These are phyloP conservation scores for Barnardius zonarius DNA, from an alignment of 2,113 vertebrate species.

Conservation along the genomic window DNA sequence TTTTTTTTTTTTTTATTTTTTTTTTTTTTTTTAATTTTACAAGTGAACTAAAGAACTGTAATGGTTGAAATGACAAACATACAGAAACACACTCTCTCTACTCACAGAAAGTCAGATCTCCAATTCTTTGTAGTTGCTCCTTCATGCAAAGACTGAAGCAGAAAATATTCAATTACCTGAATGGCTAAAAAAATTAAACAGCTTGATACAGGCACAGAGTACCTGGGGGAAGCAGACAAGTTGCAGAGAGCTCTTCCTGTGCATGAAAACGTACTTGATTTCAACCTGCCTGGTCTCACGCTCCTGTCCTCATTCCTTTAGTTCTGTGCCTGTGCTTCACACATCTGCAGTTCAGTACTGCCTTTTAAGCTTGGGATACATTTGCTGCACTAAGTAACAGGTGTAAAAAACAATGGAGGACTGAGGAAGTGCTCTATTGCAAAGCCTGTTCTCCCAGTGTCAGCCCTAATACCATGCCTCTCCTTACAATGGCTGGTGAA, in stretches of 20 bases:
- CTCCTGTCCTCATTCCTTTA: not conserved
- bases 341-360: not conserved
- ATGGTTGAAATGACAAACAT: accelerated
- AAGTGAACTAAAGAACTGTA: not conserved
- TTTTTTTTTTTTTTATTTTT: no score
- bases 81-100: not conserved
- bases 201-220: not conserved
- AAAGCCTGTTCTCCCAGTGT: not conserved
- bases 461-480: not conserved
- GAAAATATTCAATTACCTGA: not conserved
- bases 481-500: not conserved
- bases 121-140: not conserved
- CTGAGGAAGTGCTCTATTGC: not conserved
- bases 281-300: not conserved
- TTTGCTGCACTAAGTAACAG: not conserved
- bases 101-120: not conserved
- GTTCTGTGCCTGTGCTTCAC: not conserved
- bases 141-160: not conserved
- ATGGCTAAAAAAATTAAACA: not conserved
- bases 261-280: not conserved
- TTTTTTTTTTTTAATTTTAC: not conserved
- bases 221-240: not conserved
- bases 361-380: not conserved
- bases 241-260: not conserved
- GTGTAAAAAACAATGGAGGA: not conserved